Evolutionary conservation across 2,888 invertebrate species (phyloP).

Genomic region (Phragmatobia fuliginosa): DNA sequence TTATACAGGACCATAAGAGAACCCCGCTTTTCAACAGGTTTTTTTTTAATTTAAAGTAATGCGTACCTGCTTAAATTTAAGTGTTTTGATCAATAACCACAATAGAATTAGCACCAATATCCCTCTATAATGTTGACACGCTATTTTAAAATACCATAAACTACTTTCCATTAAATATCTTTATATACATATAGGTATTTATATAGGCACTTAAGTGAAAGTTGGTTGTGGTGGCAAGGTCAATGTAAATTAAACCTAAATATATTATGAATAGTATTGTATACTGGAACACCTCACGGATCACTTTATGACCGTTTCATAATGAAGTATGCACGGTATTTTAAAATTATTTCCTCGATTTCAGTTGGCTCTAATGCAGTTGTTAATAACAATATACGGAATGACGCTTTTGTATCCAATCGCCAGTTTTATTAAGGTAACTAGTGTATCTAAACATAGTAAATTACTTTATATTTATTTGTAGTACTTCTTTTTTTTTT

Average conservation of each 20-base stretch:
- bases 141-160: neutral
- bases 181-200: no score
- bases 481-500: neutral
- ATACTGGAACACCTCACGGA: no score
- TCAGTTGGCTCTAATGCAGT: neutral
- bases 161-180: no score
- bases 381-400: slow-evolving; percentile 2
- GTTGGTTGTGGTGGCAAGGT: no score
- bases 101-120: no score
- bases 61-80: no score
- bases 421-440: neutral
- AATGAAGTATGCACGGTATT: no score
- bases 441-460: neutral
- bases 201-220: no score
- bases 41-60: neutral
- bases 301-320: no score
- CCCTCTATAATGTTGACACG: neutral
- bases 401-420: slow-evolving; percentile 1
- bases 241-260: no score
- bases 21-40: neutral
- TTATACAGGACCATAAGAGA: neutral
- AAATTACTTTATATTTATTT: no score
- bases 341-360: neutral
- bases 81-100: no score
- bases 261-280: neutral